A percentile compares a stretch with the other conserved stretches of the same genome.
These are phyloP conservation scores for Anhinga rufa DNA, from an alignment of 2,113 vertebrate genomes.

Conservation along the genomic window DNA sequence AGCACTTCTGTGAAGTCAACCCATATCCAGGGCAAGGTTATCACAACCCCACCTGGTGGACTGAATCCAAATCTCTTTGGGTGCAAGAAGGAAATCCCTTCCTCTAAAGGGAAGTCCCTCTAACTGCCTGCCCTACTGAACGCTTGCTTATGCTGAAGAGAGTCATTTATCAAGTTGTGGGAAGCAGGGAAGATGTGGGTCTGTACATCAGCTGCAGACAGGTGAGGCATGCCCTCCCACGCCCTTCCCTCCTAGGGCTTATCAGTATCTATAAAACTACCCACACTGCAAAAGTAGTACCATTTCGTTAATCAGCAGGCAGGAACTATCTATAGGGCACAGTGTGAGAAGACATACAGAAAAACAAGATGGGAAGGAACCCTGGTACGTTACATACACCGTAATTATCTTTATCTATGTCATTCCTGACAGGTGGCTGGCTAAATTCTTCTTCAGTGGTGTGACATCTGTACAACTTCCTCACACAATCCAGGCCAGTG, in stretches of 20 bases:
- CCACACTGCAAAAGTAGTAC: background rate
- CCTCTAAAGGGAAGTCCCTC: background rate
- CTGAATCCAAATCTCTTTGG: background rate
- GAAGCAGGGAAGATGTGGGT: rapidly evolving
- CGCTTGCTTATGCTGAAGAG: background rate
- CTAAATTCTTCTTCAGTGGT: background rate
- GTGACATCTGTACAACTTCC: background rate
- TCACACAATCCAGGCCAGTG: background rate
- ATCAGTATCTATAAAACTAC: background rate
- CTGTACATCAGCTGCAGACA: background rate
- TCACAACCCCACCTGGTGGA: rapidly evolving
- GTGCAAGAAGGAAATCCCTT: background rate
- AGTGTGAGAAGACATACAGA: background rate
- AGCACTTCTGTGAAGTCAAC: background rate
- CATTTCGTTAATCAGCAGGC: background rate
- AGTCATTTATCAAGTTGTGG: background rate
- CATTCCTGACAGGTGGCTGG: background rate
- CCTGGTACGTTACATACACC: background rate
- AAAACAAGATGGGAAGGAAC: background rate
- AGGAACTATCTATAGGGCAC: background rate
- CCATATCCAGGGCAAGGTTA: background rate
- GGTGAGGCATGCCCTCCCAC: background rate
- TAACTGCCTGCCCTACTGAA: background rate
- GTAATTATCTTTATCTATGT: background rate
- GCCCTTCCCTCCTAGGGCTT: background rate